phyloP scores from a whole-genome alignment of 2,888 invertebrate species.

The Luffia ferchaultella region DNA sequence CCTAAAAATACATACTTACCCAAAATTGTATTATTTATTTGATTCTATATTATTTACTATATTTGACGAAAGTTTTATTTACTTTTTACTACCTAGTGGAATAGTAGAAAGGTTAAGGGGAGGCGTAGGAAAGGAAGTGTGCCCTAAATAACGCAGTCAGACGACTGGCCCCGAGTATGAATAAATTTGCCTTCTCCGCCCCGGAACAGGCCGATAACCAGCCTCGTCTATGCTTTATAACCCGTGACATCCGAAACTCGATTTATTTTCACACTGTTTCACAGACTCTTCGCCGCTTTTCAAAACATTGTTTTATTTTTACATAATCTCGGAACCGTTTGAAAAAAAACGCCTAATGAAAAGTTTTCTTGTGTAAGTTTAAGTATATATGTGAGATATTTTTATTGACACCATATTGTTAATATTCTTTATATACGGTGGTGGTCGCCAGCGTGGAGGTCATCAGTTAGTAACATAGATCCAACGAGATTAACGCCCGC shows the following conservation, averaged over 20 bases:
- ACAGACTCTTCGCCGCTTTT: neutral
- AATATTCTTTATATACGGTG: too few species aligned
- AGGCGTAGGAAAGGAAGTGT: constrained; percentile 31
- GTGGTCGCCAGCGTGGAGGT: too few species aligned
- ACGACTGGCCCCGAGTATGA: constrained; percentile 49
- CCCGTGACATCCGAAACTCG: constrained; percentile 60
- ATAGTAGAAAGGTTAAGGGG: neutral
- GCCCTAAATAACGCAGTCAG: constrained; percentile 55
- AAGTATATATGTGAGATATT: too few species aligned
- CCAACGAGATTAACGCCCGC: too few species aligned
- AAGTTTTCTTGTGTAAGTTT: too few species aligned
- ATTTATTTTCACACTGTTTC: constrained; percentile 49
- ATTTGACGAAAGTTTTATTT: neutral
- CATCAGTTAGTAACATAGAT: too few species aligned
- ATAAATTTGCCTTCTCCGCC: constrained; percentile 43
- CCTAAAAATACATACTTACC: too few species aligned
- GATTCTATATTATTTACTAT: too few species aligned
- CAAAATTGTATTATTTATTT: too few species aligned
- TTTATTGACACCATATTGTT: too few species aligned
- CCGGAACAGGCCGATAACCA: constrained; percentile 61
- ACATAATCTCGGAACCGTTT: too few species aligned
- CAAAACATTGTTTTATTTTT: neutral
- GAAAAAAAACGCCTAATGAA: neutral
- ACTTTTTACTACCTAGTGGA: neutral
- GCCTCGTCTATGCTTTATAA: constrained; percentile 62